These are phyloP conservation scores for Sitobion miscanthi DNA, from an alignment of 1,140 invertebrate genomes.

Conservation along the genomic window DNA sequence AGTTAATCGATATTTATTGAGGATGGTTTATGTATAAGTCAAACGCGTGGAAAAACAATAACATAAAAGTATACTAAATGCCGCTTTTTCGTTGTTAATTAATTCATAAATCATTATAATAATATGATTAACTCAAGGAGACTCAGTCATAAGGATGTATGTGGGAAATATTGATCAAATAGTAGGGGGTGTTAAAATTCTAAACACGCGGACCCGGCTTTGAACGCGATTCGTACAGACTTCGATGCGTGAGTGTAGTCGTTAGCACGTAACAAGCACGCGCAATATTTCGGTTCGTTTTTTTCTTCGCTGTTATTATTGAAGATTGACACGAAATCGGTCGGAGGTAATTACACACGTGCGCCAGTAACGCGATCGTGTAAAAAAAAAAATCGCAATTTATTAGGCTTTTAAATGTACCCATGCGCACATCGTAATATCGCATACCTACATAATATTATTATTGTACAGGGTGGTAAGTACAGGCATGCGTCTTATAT, in stretches of 20 bases:
- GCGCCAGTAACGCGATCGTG: no score
- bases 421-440: neutral
- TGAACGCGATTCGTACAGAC: neutral
- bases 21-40: neutral
- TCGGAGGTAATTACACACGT: neutral
- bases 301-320: neutral
- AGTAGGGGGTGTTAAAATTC: neutral
- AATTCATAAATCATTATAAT: neutral
- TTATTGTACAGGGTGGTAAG: neutral
- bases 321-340: neutral
- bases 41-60: neutral
- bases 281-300: neutral
- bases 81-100: neutral
- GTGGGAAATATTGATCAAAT: neutral
- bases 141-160: neutral
- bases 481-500: neutral
- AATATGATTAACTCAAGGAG: neutral
- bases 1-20: neutral
- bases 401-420: neutral
- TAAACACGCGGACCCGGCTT: neutral
- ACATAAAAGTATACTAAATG: neutral
- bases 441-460: neutral
- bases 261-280: neutral
- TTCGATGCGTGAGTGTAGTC: neutral
- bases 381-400: neutral